Evolutionary conservation across 2,113 vertebrate species (phyloP).

Genomic region (Tretioscincus oriximinensis): DNA sequence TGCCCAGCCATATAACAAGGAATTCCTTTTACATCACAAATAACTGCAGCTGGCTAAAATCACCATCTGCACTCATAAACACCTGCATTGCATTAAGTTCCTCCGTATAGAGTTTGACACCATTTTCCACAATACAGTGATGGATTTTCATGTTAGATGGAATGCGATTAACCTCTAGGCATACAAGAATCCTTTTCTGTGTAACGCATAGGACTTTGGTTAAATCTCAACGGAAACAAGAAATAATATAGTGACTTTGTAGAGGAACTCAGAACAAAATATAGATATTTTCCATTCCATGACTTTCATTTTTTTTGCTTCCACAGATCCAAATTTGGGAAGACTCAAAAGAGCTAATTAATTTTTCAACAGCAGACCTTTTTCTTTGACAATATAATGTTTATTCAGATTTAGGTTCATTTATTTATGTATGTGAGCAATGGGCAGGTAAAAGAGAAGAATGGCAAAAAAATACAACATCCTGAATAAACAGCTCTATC

Average conservation of each 20-base stretch:
- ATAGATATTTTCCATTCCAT: not conserved
- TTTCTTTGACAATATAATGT: too few relatives aligned
- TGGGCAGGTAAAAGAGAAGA: too few relatives aligned
- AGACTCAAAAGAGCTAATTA: too few relatives aligned
- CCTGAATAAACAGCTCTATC: too few relatives aligned
- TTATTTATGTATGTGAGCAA: too few relatives aligned
- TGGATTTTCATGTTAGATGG: slow-evolving; percentile 11
- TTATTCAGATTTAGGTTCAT: too few relatives aligned
- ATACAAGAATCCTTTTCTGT: slow-evolving; percentile 13
- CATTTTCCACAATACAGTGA: slow-evolving; percentile 42
- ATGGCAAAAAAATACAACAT: too few relatives aligned
- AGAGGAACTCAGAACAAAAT: not conserved
- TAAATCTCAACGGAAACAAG: slow-evolving; percentile 17
- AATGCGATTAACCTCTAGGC: slow-evolving; percentile 3
- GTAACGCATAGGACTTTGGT: not conserved
- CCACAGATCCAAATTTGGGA: too few relatives aligned
- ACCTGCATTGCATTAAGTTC: slow-evolving; percentile 45
- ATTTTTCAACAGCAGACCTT: too few relatives aligned
- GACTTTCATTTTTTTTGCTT: not conserved
- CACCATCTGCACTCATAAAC: slow-evolving; percentile 58
- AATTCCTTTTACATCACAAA: slow-evolving; percentile 63
- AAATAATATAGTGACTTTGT: slow-evolving; percentile 3
- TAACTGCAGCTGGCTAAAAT: slow-evolving; percentile 58
- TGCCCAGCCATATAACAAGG: slow-evolving; percentile 57
- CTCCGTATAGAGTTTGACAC: slow-evolving; percentile 39